Evolutionary conservation across 2,888 invertebrate species (phyloP), one percentile per base, ranked within the genome.

Genomic region (Euphydryas editha): DNA sequence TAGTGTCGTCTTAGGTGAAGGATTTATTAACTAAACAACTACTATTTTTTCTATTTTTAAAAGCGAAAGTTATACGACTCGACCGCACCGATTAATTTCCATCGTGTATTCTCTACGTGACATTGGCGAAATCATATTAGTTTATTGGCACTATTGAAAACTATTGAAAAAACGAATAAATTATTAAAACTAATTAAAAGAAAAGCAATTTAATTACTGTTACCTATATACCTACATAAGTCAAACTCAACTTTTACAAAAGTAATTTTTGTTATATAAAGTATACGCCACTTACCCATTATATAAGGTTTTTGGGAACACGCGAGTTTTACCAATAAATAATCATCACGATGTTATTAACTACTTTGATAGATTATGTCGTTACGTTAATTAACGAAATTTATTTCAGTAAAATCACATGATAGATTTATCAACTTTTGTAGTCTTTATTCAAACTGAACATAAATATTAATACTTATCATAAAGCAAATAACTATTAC

Each of bases 191-290:
- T 11, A 30, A 39, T 39, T 10, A 39, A 39, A 39, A 39, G 1
- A 39, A 39, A 39, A 1, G 11, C 13, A 39, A 11, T 39, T 11
- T 39, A 39, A 11, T 15, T n/a, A 44, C n/a, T n/a, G n/a, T n/a
- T 39, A 30, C 30, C 30, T 30, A 30, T 30, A 30, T 30, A 46
- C 17, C 10, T 46, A 46, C 17, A 20, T 13, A 51, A 51, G 7
- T 51, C 15, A 21, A 51, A 51, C 13, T 51, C 20, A 15, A 51
- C 15, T 15, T 20, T 21, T 24, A 20, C 8, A 8, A 24, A 51
- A 51, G 11, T 15, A 21, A 57, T 39, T 30, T 30, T n/a, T 6
- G 59, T 65, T 65, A 65, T 11, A 59, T 65, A 59, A 65, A n/a
- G 39, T 30, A 54, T 64, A 47, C 39, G 51, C 17, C 24, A 24